Conservation (phyloP, 2,888 invertebrate species). For the Lingula anatina region DNA sequence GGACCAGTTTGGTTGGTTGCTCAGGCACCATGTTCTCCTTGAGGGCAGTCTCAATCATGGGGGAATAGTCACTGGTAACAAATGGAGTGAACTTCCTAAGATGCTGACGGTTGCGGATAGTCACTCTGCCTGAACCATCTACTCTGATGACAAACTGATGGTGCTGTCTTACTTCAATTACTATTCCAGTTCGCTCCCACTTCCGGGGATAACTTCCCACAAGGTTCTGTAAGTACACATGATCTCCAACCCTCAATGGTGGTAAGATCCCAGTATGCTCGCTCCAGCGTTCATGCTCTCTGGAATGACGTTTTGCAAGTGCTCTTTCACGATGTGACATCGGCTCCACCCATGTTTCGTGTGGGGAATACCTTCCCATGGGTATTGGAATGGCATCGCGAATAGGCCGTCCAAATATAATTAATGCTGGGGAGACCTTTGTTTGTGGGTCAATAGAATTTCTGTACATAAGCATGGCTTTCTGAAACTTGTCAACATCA, state of each 20-base stretch:
- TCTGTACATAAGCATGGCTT: conserved; percentile 14
- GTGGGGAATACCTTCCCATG: conserved; percentile 11
- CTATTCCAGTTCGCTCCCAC: conserved; percentile 13
- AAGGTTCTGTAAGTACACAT: conserved; percentile 13
- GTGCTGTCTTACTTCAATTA: conserved; percentile 13
- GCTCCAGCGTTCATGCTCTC: conserved; percentile 10
- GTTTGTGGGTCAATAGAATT: conserved; percentile 15
- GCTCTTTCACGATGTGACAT: conserved; percentile 8
- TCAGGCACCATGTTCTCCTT: too few species aligned
- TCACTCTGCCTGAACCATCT: conserved; percentile 16
- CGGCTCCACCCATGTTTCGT: conserved; percentile 12
- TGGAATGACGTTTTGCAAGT: conserved; percentile 8
- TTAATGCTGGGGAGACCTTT: conserved; percentile 17
- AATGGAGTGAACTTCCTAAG: conserved; percentile 12
- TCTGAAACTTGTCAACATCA: conserved; percentile 12
- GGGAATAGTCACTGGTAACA: not conserved
- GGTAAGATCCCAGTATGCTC: conserved; percentile 10
- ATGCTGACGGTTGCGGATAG: conserved; percentile 12
- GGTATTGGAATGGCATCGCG: conserved; percentile 13
- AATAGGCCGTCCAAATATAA: conserved; percentile 15
- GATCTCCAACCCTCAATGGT: conserved; percentile 14
- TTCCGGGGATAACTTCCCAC: conserved; percentile 9
- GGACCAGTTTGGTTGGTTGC: too few species aligned
- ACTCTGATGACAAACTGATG: conserved; percentile 14
- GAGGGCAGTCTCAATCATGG: too few species aligned